These are phyloP conservation scores for Chiloscyllium punctatum DNA, from an alignment of 2,797 vertebrate species.

Conservation along the genomic window DNA sequence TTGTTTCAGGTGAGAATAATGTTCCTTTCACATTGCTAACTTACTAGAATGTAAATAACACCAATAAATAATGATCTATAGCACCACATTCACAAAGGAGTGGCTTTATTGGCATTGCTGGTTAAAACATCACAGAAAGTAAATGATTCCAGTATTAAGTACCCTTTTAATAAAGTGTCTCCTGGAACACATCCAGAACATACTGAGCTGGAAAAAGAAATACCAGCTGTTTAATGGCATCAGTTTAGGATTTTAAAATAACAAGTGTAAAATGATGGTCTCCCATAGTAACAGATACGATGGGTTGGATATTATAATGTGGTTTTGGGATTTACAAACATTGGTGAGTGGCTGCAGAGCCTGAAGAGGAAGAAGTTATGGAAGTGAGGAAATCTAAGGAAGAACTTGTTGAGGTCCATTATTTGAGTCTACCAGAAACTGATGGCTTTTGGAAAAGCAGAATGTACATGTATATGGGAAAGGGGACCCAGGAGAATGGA, in stretches of 20 bases:
- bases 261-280: neutral
- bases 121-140: neutral
- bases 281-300: neutral
- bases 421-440: neutral
- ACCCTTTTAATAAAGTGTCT: neutral
- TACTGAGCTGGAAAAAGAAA: neutral
- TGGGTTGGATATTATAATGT: neutral
- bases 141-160: neutral
- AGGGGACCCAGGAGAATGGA: neutral
- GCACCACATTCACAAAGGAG: neutral
- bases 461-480: neutral
- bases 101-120: neutral
- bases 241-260: neutral
- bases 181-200: neutral
- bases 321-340: neutral
- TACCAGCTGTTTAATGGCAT: neutral
- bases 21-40: neutral
- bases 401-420: neutral
- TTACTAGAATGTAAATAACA: neutral
- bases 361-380: no score
- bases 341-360: neutral
- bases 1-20: neutral
- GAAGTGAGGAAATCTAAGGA: neutral
- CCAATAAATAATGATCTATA: neutral
- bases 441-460: neutral